These are phyloP conservation scores for Indicator maculatus DNA, from an alignment of 2,113 vertebrate genomes.

Conservation along the genomic window DNA sequence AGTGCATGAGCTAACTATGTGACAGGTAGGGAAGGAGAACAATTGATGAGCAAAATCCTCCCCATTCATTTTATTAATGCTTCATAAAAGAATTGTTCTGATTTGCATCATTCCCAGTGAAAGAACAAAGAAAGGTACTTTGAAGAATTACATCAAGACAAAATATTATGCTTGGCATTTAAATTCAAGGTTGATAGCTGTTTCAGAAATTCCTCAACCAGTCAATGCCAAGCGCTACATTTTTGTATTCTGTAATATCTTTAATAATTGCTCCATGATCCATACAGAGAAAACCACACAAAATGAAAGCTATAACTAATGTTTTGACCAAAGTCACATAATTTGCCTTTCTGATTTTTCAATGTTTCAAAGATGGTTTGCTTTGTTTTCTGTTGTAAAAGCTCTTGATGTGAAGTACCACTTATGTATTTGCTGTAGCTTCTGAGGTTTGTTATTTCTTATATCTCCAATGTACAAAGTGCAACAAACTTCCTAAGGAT, in stretches of 20 bases:
- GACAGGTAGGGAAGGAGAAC: neutral
- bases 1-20: neutral
- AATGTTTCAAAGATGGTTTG: neutral
- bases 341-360: neutral
- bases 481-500: conserved; percentile 70
- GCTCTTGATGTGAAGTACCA: neutral
- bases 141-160: conserved; percentile 8
- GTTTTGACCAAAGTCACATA: neutral
- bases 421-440: neutral
- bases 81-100: neutral
- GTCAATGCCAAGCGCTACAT: neutral
- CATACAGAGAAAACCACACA: neutral
- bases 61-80: neutral
- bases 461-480: neutral
- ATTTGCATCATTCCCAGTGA: neutral
- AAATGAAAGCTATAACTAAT: neutral
- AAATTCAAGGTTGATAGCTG: neutral
- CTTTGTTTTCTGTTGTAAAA: neutral
- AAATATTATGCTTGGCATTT: conserved; percentile 42
- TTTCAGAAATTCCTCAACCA: neutral
- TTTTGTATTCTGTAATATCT: neutral
- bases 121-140: neutral
- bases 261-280: conserved; percentile 3
- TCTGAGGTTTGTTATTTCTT: neutral
- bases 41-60: neutral